phyloP scores from a whole-genome alignment of 2,888 invertebrate genomes.

The Antitype chi region DNA sequence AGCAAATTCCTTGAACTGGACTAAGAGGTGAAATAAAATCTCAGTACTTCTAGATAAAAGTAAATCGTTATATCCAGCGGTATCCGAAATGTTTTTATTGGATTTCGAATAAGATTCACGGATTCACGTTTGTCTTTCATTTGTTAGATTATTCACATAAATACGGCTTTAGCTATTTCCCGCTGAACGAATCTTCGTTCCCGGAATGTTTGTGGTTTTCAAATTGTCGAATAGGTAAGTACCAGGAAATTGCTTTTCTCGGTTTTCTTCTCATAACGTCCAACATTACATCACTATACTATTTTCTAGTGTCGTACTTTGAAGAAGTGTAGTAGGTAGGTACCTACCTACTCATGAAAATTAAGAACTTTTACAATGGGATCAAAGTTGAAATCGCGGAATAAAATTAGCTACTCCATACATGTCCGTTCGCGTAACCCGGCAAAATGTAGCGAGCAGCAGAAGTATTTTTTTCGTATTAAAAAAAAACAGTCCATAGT shows the following conservation, averaged over 20 bases:
- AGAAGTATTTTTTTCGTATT: neutral
- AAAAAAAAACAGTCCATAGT: no score
- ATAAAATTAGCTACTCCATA: no score
- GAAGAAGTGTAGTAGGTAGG: neutral
- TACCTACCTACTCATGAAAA: neutral
- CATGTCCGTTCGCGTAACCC: neutral
- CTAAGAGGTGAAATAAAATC: slow-evolving; percentile 53
- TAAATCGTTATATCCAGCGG: slow-evolving; percentile 28
- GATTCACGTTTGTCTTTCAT: slow-evolving; percentile 24
- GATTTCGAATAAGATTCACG: slow-evolving; percentile 24
- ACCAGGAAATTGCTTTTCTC: slow-evolving; percentile 2
- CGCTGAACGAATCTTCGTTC: slow-evolving; percentile 18
- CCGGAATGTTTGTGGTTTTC: slow-evolving; percentile 9
- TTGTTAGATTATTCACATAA: slow-evolving; percentile 17
- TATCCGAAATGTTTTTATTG: slow-evolving; percentile 21
- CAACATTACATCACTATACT: slow-evolving; percentile 2
- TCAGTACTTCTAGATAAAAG: slow-evolving; percentile 46
- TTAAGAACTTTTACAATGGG: neutral
- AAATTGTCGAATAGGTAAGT: neutral
- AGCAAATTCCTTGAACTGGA: slow-evolving; percentile 36
- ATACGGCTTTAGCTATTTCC: slow-evolving; percentile 6
- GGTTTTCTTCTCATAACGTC: neutral
- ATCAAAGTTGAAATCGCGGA: neutral
- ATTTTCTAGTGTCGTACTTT: neutral
- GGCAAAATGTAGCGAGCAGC: neutral